Evolutionary conservation across 64 coral and sea anemone species (phyloP).

Genomic region (Trachythela sp.): DNA sequence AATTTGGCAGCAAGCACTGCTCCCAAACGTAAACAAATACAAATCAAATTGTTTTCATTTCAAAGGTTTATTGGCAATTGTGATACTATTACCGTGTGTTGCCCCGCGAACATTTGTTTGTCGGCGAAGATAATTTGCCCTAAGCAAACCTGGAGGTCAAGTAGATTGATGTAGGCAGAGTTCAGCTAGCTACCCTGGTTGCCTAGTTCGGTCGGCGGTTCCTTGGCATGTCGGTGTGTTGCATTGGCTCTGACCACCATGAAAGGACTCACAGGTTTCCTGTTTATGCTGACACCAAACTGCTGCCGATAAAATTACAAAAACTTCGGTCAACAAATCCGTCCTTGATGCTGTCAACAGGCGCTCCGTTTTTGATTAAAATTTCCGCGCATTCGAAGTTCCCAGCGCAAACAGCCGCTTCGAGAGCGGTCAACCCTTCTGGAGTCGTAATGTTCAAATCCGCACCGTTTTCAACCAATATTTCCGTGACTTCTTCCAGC

Average conservation of each 20-base stretch:
- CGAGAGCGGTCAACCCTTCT: slow-evolving; percentile 31
- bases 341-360: slow-evolving; percentile 51
- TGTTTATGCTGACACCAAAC: not conserved
- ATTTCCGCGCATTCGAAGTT: slow-evolving; percentile 54
- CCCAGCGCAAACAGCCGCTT: slow-evolving; percentile 32
- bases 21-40: no score
- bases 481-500: slow-evolving; percentile 33
- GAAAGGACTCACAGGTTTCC: not conserved
- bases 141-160: not conserved
- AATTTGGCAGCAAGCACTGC: no score
- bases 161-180: not conserved
- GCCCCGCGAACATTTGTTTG: not conserved
- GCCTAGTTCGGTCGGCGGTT: not conserved
- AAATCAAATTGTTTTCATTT: not conserved
- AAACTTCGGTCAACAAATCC: slow-evolving; percentile 36
- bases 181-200: not conserved
- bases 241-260: not conserved
- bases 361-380: slow-evolving; percentile 41
- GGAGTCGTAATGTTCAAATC: slow-evolving; percentile 39
- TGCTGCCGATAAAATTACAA: not conserved
- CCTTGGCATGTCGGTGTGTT: not conserved
- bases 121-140: not conserved
- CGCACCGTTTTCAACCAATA: slow-evolving; percentile 46
- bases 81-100: not conserved
- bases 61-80: not conserved